Evolutionary conservation across 2,113 vertebrate species (phyloP), one percentile per base, ranked within the genome.

Genomic region (Podarcis cretensis): DNA sequence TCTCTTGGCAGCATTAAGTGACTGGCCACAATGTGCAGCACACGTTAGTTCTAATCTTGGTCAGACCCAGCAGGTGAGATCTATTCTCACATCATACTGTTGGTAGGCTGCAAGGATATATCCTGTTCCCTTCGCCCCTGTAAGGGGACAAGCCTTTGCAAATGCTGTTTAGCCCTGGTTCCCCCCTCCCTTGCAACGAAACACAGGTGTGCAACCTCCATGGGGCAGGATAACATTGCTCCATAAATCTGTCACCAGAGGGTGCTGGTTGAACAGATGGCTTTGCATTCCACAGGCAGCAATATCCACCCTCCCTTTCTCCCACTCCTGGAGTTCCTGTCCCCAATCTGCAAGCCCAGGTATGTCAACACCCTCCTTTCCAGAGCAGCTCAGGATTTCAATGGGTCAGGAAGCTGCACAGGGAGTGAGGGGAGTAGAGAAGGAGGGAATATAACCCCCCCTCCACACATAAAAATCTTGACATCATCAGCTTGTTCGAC

Each of bases 241-340:
- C 89, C 87, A 93, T 96, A 95, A 96, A 96, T 96, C 95, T 94
- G 91, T 96, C 95, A 96, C 83, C 94, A 92, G 84, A 88, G 96
- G 92, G 92, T 95, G 91, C 94, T 92, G 91, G 91, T 90, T 92
- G 94, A 96, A 96, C 95, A 96, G 94, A 95, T 95, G 95, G 91
- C 76, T 91, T 54, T 86, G 37, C 94, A 94, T 96, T 94, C 91
- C 88, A 87, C 8, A 90, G 90, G 92, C 92, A 90, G 91, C 75
- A 21, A 89, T 85, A 89, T 13, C 94, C 93, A 88, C 25, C 14
- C 2, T 10, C n/a, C 25, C 8, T 27, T 32, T 86, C n/a, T 27
- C 40, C 35, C 18, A 20, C 48, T 74, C n/a, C 9, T 35, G 21
- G n/a, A 35, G n/a, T 30, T 23, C n/a, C 20, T 59, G 40, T 32